These are phyloP conservation scores for Cherax destructor DNA, from an alignment of 1,140 invertebrate species.

Conservation along the genomic window DNA sequence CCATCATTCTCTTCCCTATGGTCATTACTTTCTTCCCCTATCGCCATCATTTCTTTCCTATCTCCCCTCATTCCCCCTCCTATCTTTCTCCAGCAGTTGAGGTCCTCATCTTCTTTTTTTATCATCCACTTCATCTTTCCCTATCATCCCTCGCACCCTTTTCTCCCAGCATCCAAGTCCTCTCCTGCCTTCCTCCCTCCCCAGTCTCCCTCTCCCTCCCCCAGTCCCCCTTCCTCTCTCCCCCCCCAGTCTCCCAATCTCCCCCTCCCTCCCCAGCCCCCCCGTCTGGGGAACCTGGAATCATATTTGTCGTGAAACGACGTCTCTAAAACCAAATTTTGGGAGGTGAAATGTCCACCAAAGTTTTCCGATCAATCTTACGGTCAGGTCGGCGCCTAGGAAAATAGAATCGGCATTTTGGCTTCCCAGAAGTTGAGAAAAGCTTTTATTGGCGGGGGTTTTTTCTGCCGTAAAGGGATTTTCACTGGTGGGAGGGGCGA, in stretches of 20 bases:
- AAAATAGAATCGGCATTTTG: conserved; percentile 56
- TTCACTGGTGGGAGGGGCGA: not conserved
- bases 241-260: not conserved
- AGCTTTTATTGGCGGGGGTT: not conserved
- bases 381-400: not conserved
- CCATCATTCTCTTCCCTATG: too few species aligned
- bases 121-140: too few species aligned
- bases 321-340: conserved; percentile 63
- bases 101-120: too few species aligned
- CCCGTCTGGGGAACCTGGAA: conserved; percentile 4
- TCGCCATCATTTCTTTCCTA: too few species aligned
- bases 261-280: not conserved
- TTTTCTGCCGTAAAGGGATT: not conserved
- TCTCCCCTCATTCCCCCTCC: too few species aligned
- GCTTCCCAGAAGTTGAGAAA: conserved; percentile 4
- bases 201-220: too few species aligned
- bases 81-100: too few species aligned
- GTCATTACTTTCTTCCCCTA: too few species aligned
- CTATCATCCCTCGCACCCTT: too few species aligned
- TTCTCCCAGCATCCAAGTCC: too few species aligned
- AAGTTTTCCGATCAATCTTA: conserved; percentile 49
- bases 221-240: not conserved
- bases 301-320: conserved; percentile 66
- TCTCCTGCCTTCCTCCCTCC: too few species aligned
- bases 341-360: conserved; percentile 58